A percentile compares a stretch with the other conserved stretches of the same genome.
Evolutionary conservation across 35 echinoderm and acorn worm genomes (phyloP).

Genomic region (Antedon bifida): DNA sequence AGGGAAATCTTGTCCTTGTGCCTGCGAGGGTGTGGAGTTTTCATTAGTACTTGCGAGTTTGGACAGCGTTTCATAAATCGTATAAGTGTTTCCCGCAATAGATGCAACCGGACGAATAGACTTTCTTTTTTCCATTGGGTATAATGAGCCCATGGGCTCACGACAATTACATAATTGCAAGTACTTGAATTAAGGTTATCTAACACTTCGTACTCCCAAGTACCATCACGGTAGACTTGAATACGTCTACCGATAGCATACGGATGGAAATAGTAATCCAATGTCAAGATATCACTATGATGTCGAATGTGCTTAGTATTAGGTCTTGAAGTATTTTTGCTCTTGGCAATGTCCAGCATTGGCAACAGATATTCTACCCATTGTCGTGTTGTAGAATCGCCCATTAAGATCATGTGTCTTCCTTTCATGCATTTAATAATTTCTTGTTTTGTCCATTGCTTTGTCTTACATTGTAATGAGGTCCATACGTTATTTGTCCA

Average conservation of each 20-base stretch:
- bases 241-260: not conserved
- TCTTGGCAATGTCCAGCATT: not conserved
- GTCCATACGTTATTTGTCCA: not conserved
- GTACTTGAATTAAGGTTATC: not conserved
- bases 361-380: not conserved
- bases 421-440: not conserved
- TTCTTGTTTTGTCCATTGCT: not conserved
- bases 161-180: conserved; percentile 6
- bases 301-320: not conserved
- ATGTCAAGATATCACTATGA: not conserved
- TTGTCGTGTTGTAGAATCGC: not conserved
- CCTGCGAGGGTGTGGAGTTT: conserved; percentile 11
- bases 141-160: conserved; percentile 40
- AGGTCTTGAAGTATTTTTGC: not conserved
- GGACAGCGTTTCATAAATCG: conserved; percentile 15
- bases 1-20: not conserved
- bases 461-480: conserved; percentile 4
- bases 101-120: not conserved
- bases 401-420: not conserved
- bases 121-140: conserved; percentile 6
- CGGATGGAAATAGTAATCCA: not conserved
- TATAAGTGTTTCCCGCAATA: conserved; percentile 9
- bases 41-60: not conserved
- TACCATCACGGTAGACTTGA: not conserved
- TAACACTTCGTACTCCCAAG: not conserved